Conservation (phyloP, 2,888 invertebrate species). For the Dastarcus helophoroides region DNA sequence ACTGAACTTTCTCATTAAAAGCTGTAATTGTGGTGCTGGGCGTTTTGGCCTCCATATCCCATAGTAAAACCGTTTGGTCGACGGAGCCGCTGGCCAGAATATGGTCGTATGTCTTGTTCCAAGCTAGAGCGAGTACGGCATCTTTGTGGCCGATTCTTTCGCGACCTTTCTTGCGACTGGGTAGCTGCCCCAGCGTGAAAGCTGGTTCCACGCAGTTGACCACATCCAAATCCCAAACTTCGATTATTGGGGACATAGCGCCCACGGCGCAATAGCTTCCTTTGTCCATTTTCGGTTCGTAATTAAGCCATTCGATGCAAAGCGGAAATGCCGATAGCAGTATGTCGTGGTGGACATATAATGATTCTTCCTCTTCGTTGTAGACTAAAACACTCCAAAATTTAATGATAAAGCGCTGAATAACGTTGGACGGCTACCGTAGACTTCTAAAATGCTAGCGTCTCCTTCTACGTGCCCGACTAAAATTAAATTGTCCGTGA, state of each 20-base stretch:
- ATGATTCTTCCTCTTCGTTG: constrained; percentile 76
- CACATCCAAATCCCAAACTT: constrained; percentile 95
- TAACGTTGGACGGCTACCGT: constrained; percentile 46
- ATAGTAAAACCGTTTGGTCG: constrained; percentile 74
- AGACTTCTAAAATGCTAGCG: constrained; percentile 77
- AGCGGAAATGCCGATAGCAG: constrained; percentile 81
- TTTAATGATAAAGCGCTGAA: too few species aligned
- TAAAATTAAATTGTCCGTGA: constrained; percentile 78
- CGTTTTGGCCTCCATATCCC: constrained; percentile 79
- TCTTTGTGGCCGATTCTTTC: constrained; percentile 69
- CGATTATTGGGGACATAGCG: constrained; percentile 83
- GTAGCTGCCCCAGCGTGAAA: constrained; percentile 64
- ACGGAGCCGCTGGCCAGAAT: constrained; percentile 89
- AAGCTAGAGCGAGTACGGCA: constrained; percentile 82
- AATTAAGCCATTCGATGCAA: constrained; percentile 87
- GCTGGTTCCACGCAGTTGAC: constrained; percentile 85
- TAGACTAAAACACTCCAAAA: constrained; percentile 78
- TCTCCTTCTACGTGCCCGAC: constrained; percentile 82
- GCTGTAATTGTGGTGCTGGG: constrained; percentile 63
- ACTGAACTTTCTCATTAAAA: constrained; percentile 75
- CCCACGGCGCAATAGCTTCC: constrained; percentile 88
- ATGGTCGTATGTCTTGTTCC: constrained; percentile 75
- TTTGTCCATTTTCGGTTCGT: constrained; percentile 64
- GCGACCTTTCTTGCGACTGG: constrained; percentile 60
- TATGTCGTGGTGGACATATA: constrained; percentile 92